Evolutionary conservation across 2,113 vertebrate genomes (phyloP).

Genomic region (Corapipo altera): DNA sequence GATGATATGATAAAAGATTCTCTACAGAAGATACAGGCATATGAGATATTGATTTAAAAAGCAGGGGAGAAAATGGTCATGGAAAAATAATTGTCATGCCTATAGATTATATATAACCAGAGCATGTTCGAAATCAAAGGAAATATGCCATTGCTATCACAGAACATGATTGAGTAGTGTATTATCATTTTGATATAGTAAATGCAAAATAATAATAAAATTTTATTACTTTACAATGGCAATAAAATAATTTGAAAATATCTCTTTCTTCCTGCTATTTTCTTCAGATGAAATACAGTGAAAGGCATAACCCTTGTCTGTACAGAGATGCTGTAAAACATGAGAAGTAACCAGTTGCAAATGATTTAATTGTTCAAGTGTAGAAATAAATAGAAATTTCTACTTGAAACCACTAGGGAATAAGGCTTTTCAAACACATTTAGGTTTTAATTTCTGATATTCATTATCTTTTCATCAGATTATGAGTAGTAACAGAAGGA

Average conservation of each 20-base stretch:
- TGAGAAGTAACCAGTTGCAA: not conserved
- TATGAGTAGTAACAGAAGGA: not conserved
- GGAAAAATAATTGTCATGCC: not conserved
- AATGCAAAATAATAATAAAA: not conserved
- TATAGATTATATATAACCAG: not conserved
- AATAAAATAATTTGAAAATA: not conserved
- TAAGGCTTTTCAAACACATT: not conserved
- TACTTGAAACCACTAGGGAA: not conserved
- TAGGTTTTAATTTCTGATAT: not conserved
- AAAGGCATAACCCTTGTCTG: not conserved
- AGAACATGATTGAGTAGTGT: not conserved
- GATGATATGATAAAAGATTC: not conserved
- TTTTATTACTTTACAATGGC: not conserved
- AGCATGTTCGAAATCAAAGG: fast-evolving
- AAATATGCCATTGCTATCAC: not conserved
- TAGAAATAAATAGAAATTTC: not conserved
- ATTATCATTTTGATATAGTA: not conserved
- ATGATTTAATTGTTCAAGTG: not conserved
- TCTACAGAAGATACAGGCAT: not conserved
- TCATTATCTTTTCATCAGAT: not conserved
- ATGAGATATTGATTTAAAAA: not conserved
- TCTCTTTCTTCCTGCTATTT: not conserved
- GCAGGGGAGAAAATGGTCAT: not conserved
- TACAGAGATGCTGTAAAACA: not conserved
- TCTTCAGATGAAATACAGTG: not conserved